Conservation (phyloP, 2,113 vertebrate genomes). For the Mola mola region DNA sequence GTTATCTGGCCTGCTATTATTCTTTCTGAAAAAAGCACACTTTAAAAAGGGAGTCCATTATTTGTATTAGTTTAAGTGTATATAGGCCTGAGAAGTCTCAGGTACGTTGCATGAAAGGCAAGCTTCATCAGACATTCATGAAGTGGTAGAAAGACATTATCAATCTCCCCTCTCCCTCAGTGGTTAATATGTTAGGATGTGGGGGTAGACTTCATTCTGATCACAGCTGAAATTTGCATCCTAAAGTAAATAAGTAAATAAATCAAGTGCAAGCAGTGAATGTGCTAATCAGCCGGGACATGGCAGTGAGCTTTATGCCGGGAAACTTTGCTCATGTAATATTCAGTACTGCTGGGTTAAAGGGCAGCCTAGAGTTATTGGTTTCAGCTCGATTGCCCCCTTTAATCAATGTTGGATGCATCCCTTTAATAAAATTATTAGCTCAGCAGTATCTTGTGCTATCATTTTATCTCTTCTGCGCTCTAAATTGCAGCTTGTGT, state of each 20-base stretch:
- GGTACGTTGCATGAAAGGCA: constrained; percentile 46
- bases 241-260: constrained; percentile 87
- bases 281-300: constrained; percentile 82
- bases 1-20: not conserved
- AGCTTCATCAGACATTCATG: constrained; percentile 82
- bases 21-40: not conserved
- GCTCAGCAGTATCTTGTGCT: constrained; percentile 84
- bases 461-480: constrained; percentile 81
- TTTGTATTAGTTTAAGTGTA: constrained; percentile 19
- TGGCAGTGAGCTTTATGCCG: constrained; percentile 78
- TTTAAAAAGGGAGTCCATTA: constrained; percentile 9
- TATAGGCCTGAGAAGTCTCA: constrained; percentile 37
- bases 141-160: constrained; percentile 81
- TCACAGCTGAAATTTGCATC: constrained; percentile 84
- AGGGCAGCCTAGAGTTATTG: constrained; percentile 86
- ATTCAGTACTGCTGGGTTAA: constrained; percentile 84
- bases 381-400: constrained; percentile 84
- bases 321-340: constrained; percentile 88
- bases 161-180: constrained; percentile 76
- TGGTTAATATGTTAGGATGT: constrained; percentile 73
- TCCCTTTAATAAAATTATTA: constrained; percentile 88
- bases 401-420: constrained; percentile 88
- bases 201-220: constrained; percentile 77
- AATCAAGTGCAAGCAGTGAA: constrained; percentile 82
- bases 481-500: constrained; percentile 79